Conservation (phyloP, 2,113 vertebrate genomes). For the Nicator chloris region DNA sequence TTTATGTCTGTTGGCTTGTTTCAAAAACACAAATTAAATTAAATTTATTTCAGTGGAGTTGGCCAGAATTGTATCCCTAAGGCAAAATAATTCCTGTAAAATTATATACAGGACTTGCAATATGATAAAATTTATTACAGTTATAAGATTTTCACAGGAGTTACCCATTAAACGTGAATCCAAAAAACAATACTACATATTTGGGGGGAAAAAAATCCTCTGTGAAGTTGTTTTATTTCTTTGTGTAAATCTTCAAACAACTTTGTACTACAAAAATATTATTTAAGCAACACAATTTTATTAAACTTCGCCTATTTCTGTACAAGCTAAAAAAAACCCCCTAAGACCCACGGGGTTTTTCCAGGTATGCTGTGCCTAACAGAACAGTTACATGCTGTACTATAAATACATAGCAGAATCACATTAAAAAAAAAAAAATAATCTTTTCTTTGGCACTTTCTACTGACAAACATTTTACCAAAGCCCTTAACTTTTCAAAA, state of each 20-base stretch:
- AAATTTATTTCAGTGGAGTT: not conserved
- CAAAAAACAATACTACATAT: not conserved
- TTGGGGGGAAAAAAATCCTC: not conserved
- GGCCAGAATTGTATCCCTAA: not conserved
- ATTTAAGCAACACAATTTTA: not conserved
- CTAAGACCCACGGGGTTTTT: not conserved
- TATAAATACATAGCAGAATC: slow-evolving; percentile 1
- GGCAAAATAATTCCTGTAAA: not conserved
- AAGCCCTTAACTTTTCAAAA: slow-evolving; percentile 24
- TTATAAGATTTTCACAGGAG: not conserved
- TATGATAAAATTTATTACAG: not conserved
- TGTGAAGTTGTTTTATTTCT: not conserved
- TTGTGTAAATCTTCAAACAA: not conserved
- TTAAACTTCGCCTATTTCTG: not conserved
- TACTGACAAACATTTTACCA: slow-evolving; percentile 21
- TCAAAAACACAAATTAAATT: not conserved
- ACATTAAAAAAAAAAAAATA: not conserved
- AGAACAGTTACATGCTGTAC: not conserved
- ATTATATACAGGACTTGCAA: not conserved
- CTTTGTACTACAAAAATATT: not conserved
- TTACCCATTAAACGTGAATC: not conserved
- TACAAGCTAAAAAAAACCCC: not conserved
- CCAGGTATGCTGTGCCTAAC: not conserved
- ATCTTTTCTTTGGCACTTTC: slow-evolving; percentile 47
- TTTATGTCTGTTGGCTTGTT: not conserved